Conservation (phyloP, 2,113 vertebrate genomes). For the Glaucomys volans region DNA sequence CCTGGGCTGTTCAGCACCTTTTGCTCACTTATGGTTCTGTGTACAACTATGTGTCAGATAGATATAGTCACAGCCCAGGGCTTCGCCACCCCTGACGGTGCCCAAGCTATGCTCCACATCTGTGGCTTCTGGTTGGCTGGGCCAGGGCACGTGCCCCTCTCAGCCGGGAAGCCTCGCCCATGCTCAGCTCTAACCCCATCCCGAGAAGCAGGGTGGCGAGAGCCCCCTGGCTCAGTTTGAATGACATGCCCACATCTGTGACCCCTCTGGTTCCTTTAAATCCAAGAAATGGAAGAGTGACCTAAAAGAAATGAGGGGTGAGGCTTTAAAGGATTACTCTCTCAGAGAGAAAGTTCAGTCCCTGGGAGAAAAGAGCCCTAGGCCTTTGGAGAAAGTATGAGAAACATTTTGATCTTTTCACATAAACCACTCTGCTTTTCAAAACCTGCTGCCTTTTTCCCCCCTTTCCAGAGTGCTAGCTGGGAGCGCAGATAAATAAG, state of each 20-base stretch:
- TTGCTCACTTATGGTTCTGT: neutral
- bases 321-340: conserved; percentile 53
- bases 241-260: conserved; percentile 17
- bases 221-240: neutral
- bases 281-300: conserved; percentile 56
- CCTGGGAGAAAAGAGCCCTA: conserved; percentile 63
- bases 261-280: conserved; percentile 63
- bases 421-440: conserved; percentile 61
- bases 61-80: rapidly evolving
- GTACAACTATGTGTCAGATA: neutral
- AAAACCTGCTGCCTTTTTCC: neutral
- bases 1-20: neutral
- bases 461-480: neutral
- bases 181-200: neutral
- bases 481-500: neutral
- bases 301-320: conserved; percentile 62
- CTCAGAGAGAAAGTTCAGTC: conserved; percentile 44
- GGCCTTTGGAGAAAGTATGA: conserved; percentile 64
- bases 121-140: neutral
- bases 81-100: neutral
- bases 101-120: neutral
- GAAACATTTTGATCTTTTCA: conserved; percentile 70
- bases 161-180: neutral
- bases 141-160: neutral
- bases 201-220: neutral